Conservation (phyloP, 1,140 invertebrate species). For the Sitobion miscanthi region DNA sequence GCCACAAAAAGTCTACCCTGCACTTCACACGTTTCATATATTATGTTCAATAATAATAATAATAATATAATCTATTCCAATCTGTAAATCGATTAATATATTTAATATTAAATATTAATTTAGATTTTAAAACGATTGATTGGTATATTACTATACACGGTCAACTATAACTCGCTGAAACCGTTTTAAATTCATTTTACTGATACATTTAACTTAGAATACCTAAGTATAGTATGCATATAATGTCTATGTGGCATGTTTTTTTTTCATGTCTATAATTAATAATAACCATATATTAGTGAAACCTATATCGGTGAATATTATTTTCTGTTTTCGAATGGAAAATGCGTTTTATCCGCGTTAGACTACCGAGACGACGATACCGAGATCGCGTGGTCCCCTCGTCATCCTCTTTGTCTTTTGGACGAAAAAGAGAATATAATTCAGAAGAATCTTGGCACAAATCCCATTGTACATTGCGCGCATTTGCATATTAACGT, state of each 20-base stretch:
- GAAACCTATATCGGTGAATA: background rate
- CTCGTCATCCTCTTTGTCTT: conserved; percentile 22
- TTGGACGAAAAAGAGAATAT: background rate
- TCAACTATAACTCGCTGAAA: background rate
- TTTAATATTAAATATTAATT: background rate
- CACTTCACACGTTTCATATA: background rate
- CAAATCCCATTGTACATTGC: conserved; percentile 50
- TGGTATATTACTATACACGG: background rate
- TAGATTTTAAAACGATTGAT: background rate
- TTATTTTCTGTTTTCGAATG: background rate
- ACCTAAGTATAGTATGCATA: too few relatives aligned
- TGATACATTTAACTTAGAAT: background rate
- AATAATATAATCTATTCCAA: background rate
- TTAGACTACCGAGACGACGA: background rate
- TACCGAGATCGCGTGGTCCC: background rate
- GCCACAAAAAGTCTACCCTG: too few relatives aligned
- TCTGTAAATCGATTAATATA: background rate
- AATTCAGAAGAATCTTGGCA: conserved; percentile 52
- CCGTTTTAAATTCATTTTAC: background rate
- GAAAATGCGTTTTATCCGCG: background rate
- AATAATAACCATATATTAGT: background rate
- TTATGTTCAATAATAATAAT: too few relatives aligned
- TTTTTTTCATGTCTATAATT: background rate
- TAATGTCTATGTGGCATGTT: too few relatives aligned
- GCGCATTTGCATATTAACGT: conserved; percentile 45